Percentiles rank a stretch among this genome's conserved stretches.
Conservation (phyloP, 2,888 invertebrate genomes). For the Noctua janthe region DNA sequence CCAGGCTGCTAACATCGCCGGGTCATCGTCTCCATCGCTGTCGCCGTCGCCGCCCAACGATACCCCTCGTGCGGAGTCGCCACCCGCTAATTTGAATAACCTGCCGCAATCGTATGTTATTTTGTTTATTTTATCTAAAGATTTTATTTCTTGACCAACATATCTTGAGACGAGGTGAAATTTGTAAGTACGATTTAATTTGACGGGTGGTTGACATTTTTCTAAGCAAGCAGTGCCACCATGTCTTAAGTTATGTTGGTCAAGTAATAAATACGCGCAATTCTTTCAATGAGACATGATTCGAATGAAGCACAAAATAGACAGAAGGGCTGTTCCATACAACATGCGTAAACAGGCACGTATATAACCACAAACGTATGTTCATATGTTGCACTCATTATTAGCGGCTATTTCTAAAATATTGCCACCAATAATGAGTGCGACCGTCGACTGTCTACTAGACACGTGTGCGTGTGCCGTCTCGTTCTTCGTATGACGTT, state of each 20-base stretch:
- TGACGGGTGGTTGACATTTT: not conserved
- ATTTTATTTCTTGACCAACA: not conserved
- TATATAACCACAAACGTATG: not conserved
- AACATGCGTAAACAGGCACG: not conserved
- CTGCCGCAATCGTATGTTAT: conserved; percentile 77
- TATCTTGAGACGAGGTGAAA: not conserved
- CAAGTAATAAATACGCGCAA: not conserved
- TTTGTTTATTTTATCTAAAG: not conserved
- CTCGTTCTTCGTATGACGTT: not conserved
- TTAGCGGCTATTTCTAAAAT: not conserved
- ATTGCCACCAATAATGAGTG: not conserved
- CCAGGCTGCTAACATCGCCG: conserved; percentile 50
- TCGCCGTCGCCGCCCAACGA: conserved; percentile 69
- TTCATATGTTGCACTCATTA: no score
- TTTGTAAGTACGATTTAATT: not conserved
- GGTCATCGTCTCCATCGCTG: conserved; percentile 63
- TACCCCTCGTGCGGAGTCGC: conserved; percentile 69
- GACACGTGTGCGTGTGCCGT: not conserved
- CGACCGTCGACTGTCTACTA: not conserved
- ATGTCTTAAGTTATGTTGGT: not conserved
- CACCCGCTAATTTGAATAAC: conserved; percentile 68
- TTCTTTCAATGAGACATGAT: not conserved
- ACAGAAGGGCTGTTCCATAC: not conserved
- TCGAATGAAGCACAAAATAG: not conserved
- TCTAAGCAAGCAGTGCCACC: not conserved